A percentile compares a stretch with the other conserved stretches of the same genome.
Conservation (phyloP, 92 coral and sea anemone genomes). For the Phymanthus crucifer region DNA sequence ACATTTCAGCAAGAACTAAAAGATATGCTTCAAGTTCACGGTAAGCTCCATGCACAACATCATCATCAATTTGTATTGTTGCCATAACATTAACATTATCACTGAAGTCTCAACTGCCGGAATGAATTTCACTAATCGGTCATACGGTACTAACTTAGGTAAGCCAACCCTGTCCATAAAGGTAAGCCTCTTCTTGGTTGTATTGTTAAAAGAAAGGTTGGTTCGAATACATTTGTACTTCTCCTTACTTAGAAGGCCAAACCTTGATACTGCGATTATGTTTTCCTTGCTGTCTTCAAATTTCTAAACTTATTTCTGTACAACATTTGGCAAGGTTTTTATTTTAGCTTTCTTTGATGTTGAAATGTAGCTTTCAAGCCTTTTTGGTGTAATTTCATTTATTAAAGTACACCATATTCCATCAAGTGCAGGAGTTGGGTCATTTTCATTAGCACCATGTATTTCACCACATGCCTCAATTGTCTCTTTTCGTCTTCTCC, state of each 20-base stretch:
- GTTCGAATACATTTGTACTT: constrained; percentile 61
- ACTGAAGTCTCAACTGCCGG: constrained; percentile 20
- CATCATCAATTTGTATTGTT: constrained; percentile 30
- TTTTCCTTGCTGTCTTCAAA: constrained; percentile 54
- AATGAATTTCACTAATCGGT: constrained; percentile 11
- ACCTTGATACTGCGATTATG: constrained; percentile 43
- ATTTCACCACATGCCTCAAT: constrained; percentile 54
- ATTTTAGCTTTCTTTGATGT: constrained; percentile 41
- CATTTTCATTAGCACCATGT: constrained; percentile 51
- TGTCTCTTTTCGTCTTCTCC: constrained; percentile 60
- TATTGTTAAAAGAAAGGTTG: constrained; percentile 26
- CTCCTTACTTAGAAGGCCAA: constrained; percentile 63
- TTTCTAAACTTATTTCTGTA: constrained; percentile 41
- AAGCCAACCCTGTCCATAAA: constrained; percentile 8
- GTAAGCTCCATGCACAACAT: constrained; percentile 45
- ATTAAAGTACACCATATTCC: constrained; percentile 61
- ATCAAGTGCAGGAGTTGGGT: constrained; percentile 44
- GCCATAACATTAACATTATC: constrained; percentile 36
- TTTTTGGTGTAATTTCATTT: constrained; percentile 52
- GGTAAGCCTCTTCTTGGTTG: constrained; percentile 19
- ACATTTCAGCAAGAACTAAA: constrained; percentile 42
- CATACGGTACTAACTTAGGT: constrained; percentile 56
- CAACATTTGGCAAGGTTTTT: constrained; percentile 56
- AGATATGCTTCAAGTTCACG: constrained; percentile 37
- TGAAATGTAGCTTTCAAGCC: constrained; percentile 44